These are phyloP conservation scores for Plestiodon gilberti DNA, from an alignment of 2,113 vertebrate genomes.

Conservation along the genomic window DNA sequence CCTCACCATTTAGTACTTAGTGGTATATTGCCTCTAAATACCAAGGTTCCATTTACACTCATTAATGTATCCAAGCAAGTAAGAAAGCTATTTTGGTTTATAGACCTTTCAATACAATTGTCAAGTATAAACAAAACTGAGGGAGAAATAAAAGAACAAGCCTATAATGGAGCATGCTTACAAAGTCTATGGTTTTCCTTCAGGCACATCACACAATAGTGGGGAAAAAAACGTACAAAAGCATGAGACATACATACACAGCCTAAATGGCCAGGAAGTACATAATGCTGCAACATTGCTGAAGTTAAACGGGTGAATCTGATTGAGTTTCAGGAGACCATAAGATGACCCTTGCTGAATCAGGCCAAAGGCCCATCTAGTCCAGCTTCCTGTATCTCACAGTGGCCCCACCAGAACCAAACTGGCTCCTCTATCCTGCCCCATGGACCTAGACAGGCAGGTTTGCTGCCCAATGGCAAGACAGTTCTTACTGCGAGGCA, in stretches of 20 bases:
- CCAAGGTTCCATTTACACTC: neutral
- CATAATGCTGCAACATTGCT: neutral
- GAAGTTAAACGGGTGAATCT: no score
- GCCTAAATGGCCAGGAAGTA: neutral
- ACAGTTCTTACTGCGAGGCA: no score
- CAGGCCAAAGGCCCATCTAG: no score
- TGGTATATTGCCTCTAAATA: neutral
- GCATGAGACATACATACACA: no score
- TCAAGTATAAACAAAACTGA: neutral
- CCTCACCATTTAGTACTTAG: neutral
- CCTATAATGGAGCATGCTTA: constrained; percentile 28
- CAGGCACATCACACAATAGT: neutral
- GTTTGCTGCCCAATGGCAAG: no score
- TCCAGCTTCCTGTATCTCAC: no score
- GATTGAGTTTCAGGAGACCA: no score
- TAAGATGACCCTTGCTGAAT: no score
- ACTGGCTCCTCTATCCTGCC: no score
- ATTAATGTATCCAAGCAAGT: neutral
- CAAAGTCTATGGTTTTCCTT: constrained; percentile 32
- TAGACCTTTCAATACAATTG: constrained; percentile 14
- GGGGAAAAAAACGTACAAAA: neutral
- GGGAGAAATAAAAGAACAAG: constrained; percentile 29
- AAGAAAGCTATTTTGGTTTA: constrained; percentile 32
- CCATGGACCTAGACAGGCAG: no score
- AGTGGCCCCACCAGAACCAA: no score